A percentile compares a stretch with the other conserved stretches of the same genome.
phyloP scores from a whole-genome alignment of 1,140 invertebrate genomes.

The Neodiprion lecontei region DNA sequence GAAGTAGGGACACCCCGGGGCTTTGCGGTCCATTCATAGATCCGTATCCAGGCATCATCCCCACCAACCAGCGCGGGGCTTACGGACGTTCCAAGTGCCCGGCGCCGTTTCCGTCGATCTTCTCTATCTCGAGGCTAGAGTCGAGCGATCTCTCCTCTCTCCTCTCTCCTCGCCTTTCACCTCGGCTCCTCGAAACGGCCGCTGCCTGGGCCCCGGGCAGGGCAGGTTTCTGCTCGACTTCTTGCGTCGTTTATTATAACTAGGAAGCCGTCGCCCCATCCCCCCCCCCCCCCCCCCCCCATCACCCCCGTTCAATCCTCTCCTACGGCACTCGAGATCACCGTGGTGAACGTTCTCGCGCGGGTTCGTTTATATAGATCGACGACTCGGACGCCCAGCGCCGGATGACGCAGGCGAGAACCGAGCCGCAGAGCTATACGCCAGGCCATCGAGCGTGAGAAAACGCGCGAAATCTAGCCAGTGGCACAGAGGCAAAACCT shows the following conservation, averaged over 20 bases:
- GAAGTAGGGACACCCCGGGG: not conserved
- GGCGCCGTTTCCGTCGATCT: too few relatives aligned
- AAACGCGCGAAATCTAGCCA: not conserved
- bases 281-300: constrained; percentile 24
- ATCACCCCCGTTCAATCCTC: constrained; percentile 25
- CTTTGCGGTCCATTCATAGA: constrained; percentile 1
- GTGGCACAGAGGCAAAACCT: not conserved
- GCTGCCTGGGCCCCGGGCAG: constrained; percentile 45
- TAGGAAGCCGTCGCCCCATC: constrained; percentile 52
- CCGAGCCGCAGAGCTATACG: not conserved
- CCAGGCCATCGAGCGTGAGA: not conserved
- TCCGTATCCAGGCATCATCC: not conserved
- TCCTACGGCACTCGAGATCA: constrained; percentile 48
- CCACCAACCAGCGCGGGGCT: not conserved
- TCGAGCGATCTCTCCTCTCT: too few relatives aligned
- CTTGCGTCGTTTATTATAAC: constrained; percentile 57
- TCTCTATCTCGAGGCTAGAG: too few relatives aligned
- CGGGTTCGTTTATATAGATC: constrained; percentile 30
- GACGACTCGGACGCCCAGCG: not conserved
- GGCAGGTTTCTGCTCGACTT: constrained; percentile 55
- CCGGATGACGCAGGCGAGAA: not conserved
- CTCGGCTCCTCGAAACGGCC: not conserved
- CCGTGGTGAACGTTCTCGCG: constrained; percentile 32
- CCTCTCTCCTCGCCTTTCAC: not conserved
- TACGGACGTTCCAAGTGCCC: not conserved